phyloP scores from a whole-genome alignment of 2,113 vertebrate genomes.

The Phyllostomus discolor region DNA sequence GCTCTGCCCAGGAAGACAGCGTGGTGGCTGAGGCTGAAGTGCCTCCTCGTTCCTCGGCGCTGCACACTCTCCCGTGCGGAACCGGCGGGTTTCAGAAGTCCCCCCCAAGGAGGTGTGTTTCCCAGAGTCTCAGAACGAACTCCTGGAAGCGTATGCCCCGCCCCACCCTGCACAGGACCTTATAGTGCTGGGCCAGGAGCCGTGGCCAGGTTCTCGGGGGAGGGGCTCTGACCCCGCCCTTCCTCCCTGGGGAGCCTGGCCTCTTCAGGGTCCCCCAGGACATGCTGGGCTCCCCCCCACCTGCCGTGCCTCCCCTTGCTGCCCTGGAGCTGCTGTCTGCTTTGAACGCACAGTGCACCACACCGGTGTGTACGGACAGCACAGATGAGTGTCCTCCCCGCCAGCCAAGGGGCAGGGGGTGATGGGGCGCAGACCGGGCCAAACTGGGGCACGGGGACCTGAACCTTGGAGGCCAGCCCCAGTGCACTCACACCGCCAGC shows the following conservation, averaged over 20 bases:
- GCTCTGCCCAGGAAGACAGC: not conserved
- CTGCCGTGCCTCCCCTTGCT: not conserved
- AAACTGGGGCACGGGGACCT: not conserved
- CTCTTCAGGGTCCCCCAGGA: not conserved
- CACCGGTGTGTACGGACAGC: slow-evolving; percentile 67
- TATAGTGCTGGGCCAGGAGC: not conserved
- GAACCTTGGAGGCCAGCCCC: not conserved
- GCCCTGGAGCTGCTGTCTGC: slow-evolving; percentile 74
- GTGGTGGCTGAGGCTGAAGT: fast-evolving
- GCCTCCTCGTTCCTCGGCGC: not conserved
- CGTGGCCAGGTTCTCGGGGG: fast-evolving
- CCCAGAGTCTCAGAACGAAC: too few relatives aligned
- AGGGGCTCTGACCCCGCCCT: not conserved
- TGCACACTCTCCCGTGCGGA: too few relatives aligned
- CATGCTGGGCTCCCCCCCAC: not conserved
- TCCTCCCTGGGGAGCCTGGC: not conserved
- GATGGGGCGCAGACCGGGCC: not conserved
- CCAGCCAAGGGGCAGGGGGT: slow-evolving; percentile 37
- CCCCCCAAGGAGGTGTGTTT: not conserved
- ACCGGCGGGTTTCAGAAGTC: not conserved
- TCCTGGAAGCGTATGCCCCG: not conserved
- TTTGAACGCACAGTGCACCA: slow-evolving; percentile 23
- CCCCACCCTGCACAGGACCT: too few relatives aligned
- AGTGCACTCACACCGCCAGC: not conserved
- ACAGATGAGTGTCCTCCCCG: slow-evolving; percentile 76